phyloP scores from a whole-genome alignment of 2,888 invertebrate genomes.

The Orchesellides sinensis region DNA sequence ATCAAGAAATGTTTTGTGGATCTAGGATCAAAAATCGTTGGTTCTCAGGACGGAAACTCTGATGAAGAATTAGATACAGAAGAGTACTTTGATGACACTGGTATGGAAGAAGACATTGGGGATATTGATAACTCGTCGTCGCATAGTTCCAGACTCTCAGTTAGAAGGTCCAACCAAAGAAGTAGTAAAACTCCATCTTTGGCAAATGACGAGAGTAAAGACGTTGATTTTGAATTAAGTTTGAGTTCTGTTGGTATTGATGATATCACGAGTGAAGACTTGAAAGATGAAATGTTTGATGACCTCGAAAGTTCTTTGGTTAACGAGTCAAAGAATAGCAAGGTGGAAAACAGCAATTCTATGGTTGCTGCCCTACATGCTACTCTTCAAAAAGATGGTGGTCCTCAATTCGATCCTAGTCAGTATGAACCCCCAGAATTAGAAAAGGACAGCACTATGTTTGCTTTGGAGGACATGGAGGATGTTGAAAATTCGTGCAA shows the following conservation, averaged over 20 bases:
- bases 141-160: conserved; percentile 38
- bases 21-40: conserved; percentile 11
- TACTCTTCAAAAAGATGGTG: conserved; percentile 52
- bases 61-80: conserved; percentile 37
- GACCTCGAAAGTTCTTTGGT: conserved; percentile 39
- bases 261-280: conserved; percentile 42
- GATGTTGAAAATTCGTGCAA: conserved; percentile 37
- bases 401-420: conserved; percentile 50
- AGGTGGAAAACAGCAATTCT: conserved; percentile 19
- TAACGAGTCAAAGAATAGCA: conserved; percentile 29
- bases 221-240: conserved; percentile 42
- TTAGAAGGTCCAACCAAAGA: not conserved
- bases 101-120: conserved; percentile 23
- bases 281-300: conserved; percentile 59
- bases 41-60: not conserved
- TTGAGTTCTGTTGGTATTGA: conserved; percentile 43
- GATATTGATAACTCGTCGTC: conserved; percentile 33
- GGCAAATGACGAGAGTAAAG: conserved; percentile 38
- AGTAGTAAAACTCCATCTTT: conserved; percentile 46
- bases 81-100: conserved; percentile 8
- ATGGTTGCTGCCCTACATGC: conserved; percentile 61
- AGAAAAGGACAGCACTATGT: conserved; percentile 39
- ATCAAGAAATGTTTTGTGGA: conserved; percentile 13
- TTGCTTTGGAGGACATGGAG: conserved; percentile 60
- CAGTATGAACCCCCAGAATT: conserved; percentile 54